Evolutionary conservation across 37 sponge, comb jelly and placozoan species (phyloP).

Genomic region (Crambe crambe): DNA sequence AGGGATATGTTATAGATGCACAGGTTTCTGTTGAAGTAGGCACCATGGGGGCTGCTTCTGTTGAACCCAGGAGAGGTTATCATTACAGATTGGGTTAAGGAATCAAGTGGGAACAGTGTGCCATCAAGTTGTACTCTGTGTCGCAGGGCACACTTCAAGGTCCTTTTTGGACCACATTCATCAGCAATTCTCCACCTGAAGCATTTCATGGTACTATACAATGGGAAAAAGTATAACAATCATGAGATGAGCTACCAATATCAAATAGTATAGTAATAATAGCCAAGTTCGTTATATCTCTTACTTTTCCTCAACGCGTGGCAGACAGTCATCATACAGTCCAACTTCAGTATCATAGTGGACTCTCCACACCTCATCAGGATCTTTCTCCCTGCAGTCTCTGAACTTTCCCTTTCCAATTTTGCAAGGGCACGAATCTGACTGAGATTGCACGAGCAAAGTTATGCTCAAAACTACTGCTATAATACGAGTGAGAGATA

Average conservation of each 20-base stretch:
- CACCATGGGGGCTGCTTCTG: not conserved
- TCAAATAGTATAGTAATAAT: no score
- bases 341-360: not conserved
- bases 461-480: not conserved
- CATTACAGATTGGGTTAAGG: not conserved
- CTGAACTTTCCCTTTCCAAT: not conserved
- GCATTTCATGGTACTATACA: not conserved
- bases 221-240: not conserved
- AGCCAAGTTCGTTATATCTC: not conserved
- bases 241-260: not conserved
- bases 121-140: not conserved
- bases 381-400: not conserved
- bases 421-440: not conserved
- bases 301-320: conserved; percentile 4
- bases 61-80: conserved; percentile 13
- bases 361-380: not conserved
- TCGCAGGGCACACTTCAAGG: not conserved
- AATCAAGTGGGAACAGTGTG: not conserved
- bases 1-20: conserved; percentile 9
- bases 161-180: not conserved
- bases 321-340: conserved; percentile 3
- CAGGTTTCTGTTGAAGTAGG: conserved; percentile 6
- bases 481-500: not conserved
- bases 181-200: conserved; percentile 10
- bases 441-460: no score